Conservation (phyloP, 1,140 invertebrate species). For the Maniola jurtina region DNA sequence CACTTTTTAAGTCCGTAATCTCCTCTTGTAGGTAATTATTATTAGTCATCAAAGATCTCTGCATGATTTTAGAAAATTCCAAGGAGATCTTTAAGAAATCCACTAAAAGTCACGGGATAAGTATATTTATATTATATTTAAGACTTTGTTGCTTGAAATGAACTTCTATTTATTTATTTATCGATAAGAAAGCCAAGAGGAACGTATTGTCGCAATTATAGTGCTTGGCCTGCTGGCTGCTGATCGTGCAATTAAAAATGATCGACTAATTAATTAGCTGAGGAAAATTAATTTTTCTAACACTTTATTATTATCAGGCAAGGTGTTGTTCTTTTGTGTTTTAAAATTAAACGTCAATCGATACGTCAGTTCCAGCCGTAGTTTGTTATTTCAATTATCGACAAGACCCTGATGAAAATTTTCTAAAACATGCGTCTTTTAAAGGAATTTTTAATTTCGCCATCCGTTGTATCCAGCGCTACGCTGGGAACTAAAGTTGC, state of each 20-base stretch:
- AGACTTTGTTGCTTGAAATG: no score
- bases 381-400: constrained; percentile 73
- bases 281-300: constrained; percentile 21
- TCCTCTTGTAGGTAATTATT: no score
- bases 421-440: constrained; percentile 65
- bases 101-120: no score
- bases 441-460: constrained; percentile 61
- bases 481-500: constrained; percentile 23
- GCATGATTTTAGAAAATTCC: no score
- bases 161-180: no score
- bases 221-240: no score
- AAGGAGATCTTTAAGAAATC: no score
- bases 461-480: constrained; percentile 37
- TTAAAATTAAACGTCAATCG: constrained; percentile 68
- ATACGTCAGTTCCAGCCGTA: constrained; percentile 55
- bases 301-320: constrained; percentile 14
- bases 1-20: no score
- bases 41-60: no score
- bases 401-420: constrained; percentile 53
- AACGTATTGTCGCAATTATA: no score
- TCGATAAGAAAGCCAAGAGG: no score
- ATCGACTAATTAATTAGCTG: constrained; percentile 16
- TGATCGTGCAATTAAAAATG: background rate
- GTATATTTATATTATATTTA: no score
- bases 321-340: constrained; percentile 36